phyloP scores from a whole-genome alignment of 2,888 invertebrate genomes.

The Rosalia funebris region DNA sequence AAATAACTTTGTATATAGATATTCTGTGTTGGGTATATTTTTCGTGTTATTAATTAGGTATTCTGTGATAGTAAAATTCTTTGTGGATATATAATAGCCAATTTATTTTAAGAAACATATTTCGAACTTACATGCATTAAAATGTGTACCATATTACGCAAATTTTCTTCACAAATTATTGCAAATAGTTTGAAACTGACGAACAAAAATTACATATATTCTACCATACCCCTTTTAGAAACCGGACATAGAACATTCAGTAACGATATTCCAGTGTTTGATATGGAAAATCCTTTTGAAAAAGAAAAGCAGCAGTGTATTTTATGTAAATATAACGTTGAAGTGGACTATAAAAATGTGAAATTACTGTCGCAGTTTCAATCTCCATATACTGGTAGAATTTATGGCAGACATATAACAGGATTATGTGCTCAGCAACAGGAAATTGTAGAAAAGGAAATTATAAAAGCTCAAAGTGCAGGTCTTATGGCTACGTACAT shows the following conservation, averaged over 20 bases:
- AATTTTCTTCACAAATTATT: neutral
- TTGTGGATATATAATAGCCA: no score
- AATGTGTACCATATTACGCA: constrained; percentile 11
- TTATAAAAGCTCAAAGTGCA: constrained; percentile 78
- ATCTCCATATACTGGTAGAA: constrained; percentile 91
- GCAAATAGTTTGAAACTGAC: constrained; percentile 1
- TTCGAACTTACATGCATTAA: no score
- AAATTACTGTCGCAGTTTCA: constrained; percentile 94
- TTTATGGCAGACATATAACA: constrained; percentile 93
- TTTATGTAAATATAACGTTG: constrained; percentile 83
- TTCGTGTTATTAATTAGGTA: no score
- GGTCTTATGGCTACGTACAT: constrained; percentile 86
- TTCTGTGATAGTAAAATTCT: no score
- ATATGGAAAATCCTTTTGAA: constrained; percentile 83
- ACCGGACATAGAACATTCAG: constrained; percentile 15
- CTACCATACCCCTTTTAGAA: constrained; percentile 3
- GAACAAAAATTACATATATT: no score
- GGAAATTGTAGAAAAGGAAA: constrained; percentile 76
- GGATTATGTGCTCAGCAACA: constrained; percentile 90
- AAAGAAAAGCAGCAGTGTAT: constrained; percentile 80
- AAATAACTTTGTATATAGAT: no score
- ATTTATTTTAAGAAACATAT: no score
- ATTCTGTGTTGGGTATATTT: no score
- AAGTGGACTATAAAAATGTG: constrained; percentile 90
- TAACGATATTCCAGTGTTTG: constrained; percentile 65